phyloP scores from a whole-genome alignment of 1,140 invertebrate genomes.

The Formica exsecta region DNA sequence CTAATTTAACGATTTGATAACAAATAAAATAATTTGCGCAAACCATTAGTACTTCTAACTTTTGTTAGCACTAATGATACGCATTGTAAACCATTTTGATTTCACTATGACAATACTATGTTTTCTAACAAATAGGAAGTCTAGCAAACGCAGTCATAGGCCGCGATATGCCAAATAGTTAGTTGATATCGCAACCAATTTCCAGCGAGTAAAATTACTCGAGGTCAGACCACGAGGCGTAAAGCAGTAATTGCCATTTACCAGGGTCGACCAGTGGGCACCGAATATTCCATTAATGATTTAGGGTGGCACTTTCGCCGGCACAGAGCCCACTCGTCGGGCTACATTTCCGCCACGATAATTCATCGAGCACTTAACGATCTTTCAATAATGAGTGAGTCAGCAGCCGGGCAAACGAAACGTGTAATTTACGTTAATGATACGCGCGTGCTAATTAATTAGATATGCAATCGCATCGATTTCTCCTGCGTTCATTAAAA shows the following conservation, averaged over 20 bases:
- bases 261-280: conserved; percentile 72
- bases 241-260: conserved; percentile 77
- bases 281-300: conserved; percentile 77
- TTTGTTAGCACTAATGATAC: background rate
- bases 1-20: background rate
- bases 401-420: conserved; percentile 72
- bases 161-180: conserved; percentile 47
- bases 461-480: conserved; percentile 67
- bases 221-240: conserved; percentile 74
- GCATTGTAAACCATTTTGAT: background rate
- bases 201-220: conserved; percentile 74
- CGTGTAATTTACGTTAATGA: conserved; percentile 77
- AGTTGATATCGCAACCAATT: conserved; percentile 72
- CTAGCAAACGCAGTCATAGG: conserved; percentile 26
- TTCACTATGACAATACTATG: conserved; percentile 9
- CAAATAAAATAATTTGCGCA: background rate
- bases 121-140: conserved; percentile 54
- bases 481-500: conserved; percentile 17
- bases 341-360: conserved; percentile 74
- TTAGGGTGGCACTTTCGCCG: conserved; percentile 74
- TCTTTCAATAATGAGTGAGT: conserved; percentile 76
- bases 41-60: background rate
- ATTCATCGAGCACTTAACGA: conserved; percentile 76
- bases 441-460: conserved; percentile 68
- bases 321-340: conserved; percentile 69